These are phyloP conservation scores for Paguma larvata DNA, from an alignment of 2,797 vertebrate species.

Conservation along the genomic window DNA sequence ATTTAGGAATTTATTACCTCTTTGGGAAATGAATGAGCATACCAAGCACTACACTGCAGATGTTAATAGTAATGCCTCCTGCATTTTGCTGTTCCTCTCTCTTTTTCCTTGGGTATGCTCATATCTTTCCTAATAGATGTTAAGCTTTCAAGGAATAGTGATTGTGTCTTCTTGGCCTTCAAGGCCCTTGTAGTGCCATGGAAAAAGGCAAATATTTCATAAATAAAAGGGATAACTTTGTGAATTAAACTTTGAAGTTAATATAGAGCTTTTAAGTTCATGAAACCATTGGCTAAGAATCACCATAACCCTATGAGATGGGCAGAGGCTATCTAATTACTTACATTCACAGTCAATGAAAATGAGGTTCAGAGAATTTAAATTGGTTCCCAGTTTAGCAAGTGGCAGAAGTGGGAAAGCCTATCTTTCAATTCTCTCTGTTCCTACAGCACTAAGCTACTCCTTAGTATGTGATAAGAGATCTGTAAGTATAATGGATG, in stretches of 20 bases:
- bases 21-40: constrained; percentile 42
- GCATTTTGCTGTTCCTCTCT: not conserved
- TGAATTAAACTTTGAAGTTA: not conserved
- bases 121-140: not conserved
- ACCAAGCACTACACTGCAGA: not conserved
- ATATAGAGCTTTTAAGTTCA: not conserved
- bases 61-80: not conserved
- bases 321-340: not conserved
- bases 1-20: constrained; percentile 63
- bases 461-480: not conserved
- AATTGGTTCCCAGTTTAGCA: not conserved
- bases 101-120: not conserved
- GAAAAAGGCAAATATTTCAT: constrained; percentile 16
- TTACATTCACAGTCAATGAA: not conserved
- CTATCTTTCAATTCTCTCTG: not conserved
- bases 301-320: not conserved
- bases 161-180: not conserved
- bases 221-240: not conserved
- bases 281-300: not conserved
- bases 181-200: not conserved
- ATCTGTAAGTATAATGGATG: not conserved
- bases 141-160: not conserved
- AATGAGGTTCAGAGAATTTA: not conserved
- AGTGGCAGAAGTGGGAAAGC: not conserved
- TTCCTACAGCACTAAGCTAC: not conserved